Conservation (phyloP, 2,888 invertebrate species). For the Pterobdella sp. region DNA sequence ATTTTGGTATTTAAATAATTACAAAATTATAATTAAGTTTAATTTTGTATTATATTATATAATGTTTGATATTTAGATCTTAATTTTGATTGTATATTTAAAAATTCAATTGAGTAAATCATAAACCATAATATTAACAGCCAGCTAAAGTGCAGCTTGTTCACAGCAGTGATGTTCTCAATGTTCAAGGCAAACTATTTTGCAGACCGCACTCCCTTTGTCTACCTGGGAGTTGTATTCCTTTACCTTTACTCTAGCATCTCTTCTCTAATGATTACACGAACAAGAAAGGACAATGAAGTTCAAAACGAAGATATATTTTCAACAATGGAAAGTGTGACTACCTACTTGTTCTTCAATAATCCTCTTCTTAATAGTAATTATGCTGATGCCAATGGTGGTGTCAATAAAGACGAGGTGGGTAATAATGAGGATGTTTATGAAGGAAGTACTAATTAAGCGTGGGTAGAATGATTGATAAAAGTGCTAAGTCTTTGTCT, state of each 20-base stretch:
- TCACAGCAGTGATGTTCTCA: constrained; percentile 13
- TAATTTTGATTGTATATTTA: too few species aligned
- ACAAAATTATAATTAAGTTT: neutral
- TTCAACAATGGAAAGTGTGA: neutral
- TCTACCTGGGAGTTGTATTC: constrained; percentile 14
- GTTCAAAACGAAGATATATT: neutral
- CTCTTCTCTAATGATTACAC: neutral
- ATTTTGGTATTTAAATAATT: neutral
- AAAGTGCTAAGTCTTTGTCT: too few species aligned
- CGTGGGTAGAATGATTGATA: too few species aligned
- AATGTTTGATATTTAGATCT: too few species aligned
- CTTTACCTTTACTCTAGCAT: constrained; percentile 14
- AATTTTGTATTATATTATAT: neutral
- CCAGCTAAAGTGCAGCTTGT: constrained; percentile 20
- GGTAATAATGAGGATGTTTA: too few species aligned
- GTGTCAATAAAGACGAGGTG: too few species aligned
- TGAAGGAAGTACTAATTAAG: too few species aligned
- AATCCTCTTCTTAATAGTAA: neutral
- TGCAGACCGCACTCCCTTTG: constrained; percentile 13
- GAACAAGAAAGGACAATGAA: neutral
- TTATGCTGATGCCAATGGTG: too few species aligned
- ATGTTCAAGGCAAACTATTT: constrained; percentile 11
- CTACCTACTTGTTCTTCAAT: neutral
- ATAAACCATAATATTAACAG: neutral
- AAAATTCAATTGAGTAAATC: too few species aligned